Evolutionary conservation across 2,797 vertebrate genomes (phyloP).

Genomic region (Brachyalestes nurse): DNA sequence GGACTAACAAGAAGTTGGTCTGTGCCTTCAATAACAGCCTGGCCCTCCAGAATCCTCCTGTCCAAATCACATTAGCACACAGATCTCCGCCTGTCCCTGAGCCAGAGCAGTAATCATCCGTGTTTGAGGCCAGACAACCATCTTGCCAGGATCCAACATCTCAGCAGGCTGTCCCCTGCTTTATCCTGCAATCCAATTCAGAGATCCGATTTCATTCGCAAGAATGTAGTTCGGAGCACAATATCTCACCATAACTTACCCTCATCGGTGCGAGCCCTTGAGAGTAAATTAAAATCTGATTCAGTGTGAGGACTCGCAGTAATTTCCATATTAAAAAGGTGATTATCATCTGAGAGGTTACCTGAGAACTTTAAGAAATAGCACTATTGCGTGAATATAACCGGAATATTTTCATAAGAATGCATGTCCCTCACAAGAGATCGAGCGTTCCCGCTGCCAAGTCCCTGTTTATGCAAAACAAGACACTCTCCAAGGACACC

Average conservation of each 20-base stretch:
- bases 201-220: constrained; percentile 36
- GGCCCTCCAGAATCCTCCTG: constrained; percentile 25
- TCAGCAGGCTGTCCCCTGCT: constrained; percentile 17
- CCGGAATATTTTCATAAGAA: background rate
- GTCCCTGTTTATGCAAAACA: constrained; percentile 35
- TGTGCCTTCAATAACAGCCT: constrained; percentile 32
- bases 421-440: constrained; percentile 13
- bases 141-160: constrained; percentile 46
- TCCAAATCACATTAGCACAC: constrained; percentile 47
- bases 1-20: constrained; percentile 26
- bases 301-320: background rate
- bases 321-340: background rate
- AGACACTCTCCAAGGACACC: constrained; percentile 17
- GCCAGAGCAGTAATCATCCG: constrained; percentile 40
- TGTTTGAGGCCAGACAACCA: constrained; percentile 47
- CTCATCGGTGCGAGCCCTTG: constrained; percentile 5
- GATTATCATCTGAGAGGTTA: background rate
- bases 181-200: constrained; percentile 27
- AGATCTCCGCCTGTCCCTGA: constrained; percentile 12
- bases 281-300: background rate
- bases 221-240: constrained; percentile 8
- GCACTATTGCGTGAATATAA: background rate
- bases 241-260: constrained; percentile 14
- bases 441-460: background rate
- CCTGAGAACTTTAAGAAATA: background rate